Conservation (phyloP, 2,113 vertebrate species). For the Nothoprocta pentlandii region DNA sequence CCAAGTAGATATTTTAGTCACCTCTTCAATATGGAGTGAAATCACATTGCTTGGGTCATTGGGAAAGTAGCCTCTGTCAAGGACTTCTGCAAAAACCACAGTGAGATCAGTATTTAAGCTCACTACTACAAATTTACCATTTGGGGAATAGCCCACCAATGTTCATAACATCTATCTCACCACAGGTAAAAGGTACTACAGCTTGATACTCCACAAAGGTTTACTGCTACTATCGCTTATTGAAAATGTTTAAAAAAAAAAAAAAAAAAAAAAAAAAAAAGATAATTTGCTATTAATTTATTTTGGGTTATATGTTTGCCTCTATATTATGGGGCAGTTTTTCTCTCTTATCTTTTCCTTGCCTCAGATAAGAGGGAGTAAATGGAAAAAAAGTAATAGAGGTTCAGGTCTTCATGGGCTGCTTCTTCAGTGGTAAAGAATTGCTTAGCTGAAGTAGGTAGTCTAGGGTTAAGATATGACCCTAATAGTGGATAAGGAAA, state of each 20-base stretch:
- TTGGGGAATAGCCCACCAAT: not conserved
- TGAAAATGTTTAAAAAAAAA: not conserved
- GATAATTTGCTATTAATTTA: not conserved
- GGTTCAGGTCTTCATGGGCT: not conserved
- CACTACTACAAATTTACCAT: not conserved
- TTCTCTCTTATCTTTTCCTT: not conserved
- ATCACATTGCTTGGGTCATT: not conserved
- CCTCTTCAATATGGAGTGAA: not conserved
- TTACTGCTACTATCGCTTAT: not conserved
- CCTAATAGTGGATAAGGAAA: not conserved
- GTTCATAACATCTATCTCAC: not conserved
- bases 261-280: not conserved
- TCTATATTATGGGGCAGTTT: not conserved
- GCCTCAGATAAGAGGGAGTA: not conserved
- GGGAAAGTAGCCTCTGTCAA: not conserved
- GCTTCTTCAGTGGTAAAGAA: not conserved
- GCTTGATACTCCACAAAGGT: not conserved
- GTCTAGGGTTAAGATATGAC: not conserved
- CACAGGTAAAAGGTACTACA: not conserved
- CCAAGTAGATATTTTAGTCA: not conserved
- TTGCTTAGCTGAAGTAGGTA: not conserved
- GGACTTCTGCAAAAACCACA: not conserved
- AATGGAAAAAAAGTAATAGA: not conserved
- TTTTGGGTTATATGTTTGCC: not conserved
- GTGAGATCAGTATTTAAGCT: not conserved